Base-by-base conservation (phyloP, 2,113 vertebrate genomes). In the Psittacus erithacus region DNA sequence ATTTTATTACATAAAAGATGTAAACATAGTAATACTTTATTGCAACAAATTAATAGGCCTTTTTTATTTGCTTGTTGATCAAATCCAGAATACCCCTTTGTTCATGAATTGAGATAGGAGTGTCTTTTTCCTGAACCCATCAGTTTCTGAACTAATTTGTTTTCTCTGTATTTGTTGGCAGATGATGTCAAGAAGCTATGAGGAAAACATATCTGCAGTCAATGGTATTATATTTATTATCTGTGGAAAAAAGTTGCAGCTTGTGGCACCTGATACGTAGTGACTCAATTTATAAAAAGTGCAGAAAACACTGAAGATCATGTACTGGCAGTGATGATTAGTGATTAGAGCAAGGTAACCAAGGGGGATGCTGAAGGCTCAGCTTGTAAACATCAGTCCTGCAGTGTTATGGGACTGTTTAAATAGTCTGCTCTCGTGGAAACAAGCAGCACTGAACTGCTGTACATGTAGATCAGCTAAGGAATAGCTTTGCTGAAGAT, bases 151-250 rank as follows among this genome's bases (percentile, higher is more conserved):
- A 65, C 92, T 97, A 97, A 98, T 87, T 79, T 4, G 4, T 94
- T 95, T 95, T 89, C 92, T 92, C 15, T 89, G 53, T 95, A 76
- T 96, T 81, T 85, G 14, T 96, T 96, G 97, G 60, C 98, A 99
- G 99, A 98, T 99, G 75, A 91, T 99, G 97, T 98, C 98, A 50
- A 98, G 97, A 97, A 98, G 96, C 55, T 98, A 98, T 25, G 98
- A 98, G 97, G 98, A 98, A 95, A 97, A 98, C 93, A 94, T 98
- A 4, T 97, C 99, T 11, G 97, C 98, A 59, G 97, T 98, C 44
- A 98, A 98, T 93, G 99, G 99, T 99, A 98, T 62, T 82, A 31
- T 53, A 68, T 88, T 60, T 67, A 50, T 84, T 91, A 67, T 22
- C 68, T 62, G 47, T 80, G 57, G 18, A 75, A 38, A 65, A 88